Evolutionary conservation across 2,797 vertebrate species (phyloP).

Genomic region (Benthosema pterotum): DNA sequence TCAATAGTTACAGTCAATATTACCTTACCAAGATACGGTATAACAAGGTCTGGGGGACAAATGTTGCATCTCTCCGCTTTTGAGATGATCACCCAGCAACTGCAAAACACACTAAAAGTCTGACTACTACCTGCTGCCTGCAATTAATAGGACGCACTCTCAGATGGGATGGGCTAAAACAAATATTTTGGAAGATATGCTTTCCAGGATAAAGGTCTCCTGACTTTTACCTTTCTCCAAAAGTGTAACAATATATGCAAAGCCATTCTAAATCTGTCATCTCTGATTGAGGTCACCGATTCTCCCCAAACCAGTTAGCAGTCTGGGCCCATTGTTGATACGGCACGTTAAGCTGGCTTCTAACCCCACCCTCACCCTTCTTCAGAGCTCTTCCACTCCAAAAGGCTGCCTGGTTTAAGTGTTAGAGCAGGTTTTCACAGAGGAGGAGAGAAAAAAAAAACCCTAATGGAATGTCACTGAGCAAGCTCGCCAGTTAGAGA

Average conservation of each 20-base stretch:
- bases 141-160: too few relatives aligned
- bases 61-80: too few relatives aligned
- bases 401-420: conserved; percentile 21
- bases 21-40: too few relatives aligned
- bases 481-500: conserved; percentile 60
- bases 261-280: conserved; percentile 13
- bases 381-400: conserved; percentile 35
- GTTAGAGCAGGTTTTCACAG: conserved; percentile 48
- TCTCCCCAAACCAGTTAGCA: conserved; percentile 71
- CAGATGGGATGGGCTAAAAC: too few relatives aligned
- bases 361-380: conserved; percentile 34
- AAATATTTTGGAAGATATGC: too few relatives aligned
- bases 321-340: conserved; percentile 42
- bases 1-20: too few relatives aligned
- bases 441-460: conserved; percentile 22
- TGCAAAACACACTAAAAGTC: too few relatives aligned
- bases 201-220: too few relatives aligned
- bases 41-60: too few relatives aligned
- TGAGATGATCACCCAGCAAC: too few relatives aligned
- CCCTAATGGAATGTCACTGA: conserved; percentile 73
- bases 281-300: conserved; percentile 41
- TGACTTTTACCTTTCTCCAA: too few relatives aligned
- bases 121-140: too few relatives aligned
- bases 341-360: conserved; percentile 22
- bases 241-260: not conserved